Conservation (phyloP, 2,797 vertebrate genomes). For the Benthosema pterotum region DNA sequence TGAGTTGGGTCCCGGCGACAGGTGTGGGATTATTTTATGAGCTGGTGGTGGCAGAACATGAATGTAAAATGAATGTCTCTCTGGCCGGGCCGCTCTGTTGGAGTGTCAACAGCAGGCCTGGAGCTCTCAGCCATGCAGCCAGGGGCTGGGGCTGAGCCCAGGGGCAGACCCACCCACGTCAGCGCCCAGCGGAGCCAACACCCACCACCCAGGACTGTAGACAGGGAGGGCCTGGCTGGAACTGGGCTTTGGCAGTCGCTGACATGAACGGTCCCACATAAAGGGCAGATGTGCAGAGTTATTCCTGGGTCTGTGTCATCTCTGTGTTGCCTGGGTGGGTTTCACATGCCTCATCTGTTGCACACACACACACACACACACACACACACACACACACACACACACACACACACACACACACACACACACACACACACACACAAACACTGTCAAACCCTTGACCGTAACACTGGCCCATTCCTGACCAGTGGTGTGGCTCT, state of each 20-base stretch:
- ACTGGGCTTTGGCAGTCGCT: not conserved
- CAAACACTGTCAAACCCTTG: too few species aligned
- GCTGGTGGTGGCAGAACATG: slow-evolving; percentile 32
- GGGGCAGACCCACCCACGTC: slow-evolving; percentile 3
- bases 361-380: too few species aligned
- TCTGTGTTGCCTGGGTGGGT: not conserved
- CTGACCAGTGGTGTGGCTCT: too few species aligned
- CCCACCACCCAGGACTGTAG: not conserved
- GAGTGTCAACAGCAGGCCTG: slow-evolving; percentile 29
- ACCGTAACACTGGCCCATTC: too few species aligned
- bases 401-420: too few species aligned
- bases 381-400: too few species aligned
- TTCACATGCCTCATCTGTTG: slow-evolving; percentile 1
- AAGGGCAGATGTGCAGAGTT: slow-evolving; percentile 17
- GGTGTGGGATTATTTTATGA: slow-evolving; percentile 50
- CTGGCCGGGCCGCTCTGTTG: slow-evolving; percentile 1
- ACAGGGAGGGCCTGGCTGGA: not conserved
- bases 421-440: too few species aligned
- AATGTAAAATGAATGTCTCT: slow-evolving; percentile 26
- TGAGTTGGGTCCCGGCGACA: slow-evolving; percentile 29
- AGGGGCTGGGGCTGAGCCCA: slow-evolving; percentile 2
- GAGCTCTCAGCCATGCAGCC: too few species aligned
- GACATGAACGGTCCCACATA: slow-evolving; percentile 2
- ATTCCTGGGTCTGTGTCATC: not conserved
- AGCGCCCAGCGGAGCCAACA: not conserved